Base-by-base conservation (phyloP, 2,888 invertebrate species). In the Drosophila emarginata region DNA sequence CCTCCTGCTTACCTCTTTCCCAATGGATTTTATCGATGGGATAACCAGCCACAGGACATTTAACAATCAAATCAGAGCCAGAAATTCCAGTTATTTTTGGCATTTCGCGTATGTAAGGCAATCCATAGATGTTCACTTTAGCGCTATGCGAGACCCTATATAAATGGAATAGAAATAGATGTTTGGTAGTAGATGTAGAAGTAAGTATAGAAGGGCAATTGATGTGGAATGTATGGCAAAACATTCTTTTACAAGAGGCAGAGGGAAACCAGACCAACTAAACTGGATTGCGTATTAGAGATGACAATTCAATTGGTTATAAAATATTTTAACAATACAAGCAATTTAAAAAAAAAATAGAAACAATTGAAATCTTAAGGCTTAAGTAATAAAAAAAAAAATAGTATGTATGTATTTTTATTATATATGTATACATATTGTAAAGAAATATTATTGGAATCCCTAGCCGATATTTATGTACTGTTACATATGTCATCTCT, bases 11-110 rank as follows among this genome's bases (percentile, higher is more conserved):
- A 97, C 97, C 96, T 93, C 96, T 94, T 92, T 97, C 97, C 98
- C 98, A 98, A 21, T 95, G 95, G 87, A 97, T 95, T 75, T 95
- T 94, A 90, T 96, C 96, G 78, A 97, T 97, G 26, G 97, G 97
- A 92, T 96, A 97, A 37, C 97, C 97, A 64, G 97, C 97, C 18
- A 96, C 97, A 7, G 97, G 97, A 90, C 97, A 97, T 92, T 97
- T 96, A 90, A 97, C 96, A 89, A 95, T 93, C 89, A 97, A 93
- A 91, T 96, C 96, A 82, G 93, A 95, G 51, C 97, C 97, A 39
- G 97, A 96, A 36, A 97, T 95, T 6, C 97, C 97, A 7, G 96
- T 96, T 74, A 97, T 95, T 93, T 96, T 96, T 37, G 96, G 96
- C 96, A 97, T 97, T 91, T 96, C 95, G 50, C 97, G 93, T 84